A percentile compares a stretch with the other conserved stretches of the same genome.
phyloP scores from a whole-genome alignment of 1,140 invertebrate genomes.

The Atta texana region DNA sequence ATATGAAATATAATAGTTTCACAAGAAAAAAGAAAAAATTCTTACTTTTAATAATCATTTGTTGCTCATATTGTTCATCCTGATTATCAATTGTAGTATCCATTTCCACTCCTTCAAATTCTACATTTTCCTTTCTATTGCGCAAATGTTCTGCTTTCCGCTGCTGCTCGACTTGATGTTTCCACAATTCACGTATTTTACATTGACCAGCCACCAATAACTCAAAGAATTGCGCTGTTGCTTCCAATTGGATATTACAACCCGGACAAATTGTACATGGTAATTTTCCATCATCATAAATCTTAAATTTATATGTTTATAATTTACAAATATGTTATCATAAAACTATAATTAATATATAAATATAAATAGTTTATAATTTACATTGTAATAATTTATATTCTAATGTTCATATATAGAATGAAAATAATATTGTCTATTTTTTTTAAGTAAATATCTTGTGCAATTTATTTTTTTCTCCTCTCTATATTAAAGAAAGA shows the following conservation, averaged over 20 bases:
- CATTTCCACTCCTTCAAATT: slow-evolving; percentile 64
- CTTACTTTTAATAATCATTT: slow-evolving; percentile 86
- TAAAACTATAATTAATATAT: not conserved
- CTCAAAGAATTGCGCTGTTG: slow-evolving; percentile 90
- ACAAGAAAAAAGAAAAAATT: not conserved
- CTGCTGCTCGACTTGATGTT: slow-evolving; percentile 83
- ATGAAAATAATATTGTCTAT: not conserved
- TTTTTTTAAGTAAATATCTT: no score
- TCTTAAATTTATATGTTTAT: slow-evolving; percentile 83
- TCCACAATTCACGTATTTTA: slow-evolving; percentile 87
- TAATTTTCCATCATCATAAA: slow-evolving; percentile 89
- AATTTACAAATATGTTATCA: not conserved
- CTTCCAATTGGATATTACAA: slow-evolving; percentile 91
- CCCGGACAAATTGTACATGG: slow-evolving; percentile 91
- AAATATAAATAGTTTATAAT: no score
- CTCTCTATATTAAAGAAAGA: no score
- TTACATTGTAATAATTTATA: no score
- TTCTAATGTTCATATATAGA: slow-evolving; percentile 13
- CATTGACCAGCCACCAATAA: slow-evolving; percentile 89
- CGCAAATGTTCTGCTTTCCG: slow-evolving; percentile 76
- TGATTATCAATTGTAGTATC: slow-evolving; percentile 66
- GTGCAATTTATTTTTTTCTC: no score
- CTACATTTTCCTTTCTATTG: slow-evolving; percentile 71
- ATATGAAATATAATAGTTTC: not conserved
- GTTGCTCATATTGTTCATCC: slow-evolving; percentile 84